Base-by-base conservation (phyloP, 2,113 vertebrate genomes). In the Sialia sialis region DNA sequence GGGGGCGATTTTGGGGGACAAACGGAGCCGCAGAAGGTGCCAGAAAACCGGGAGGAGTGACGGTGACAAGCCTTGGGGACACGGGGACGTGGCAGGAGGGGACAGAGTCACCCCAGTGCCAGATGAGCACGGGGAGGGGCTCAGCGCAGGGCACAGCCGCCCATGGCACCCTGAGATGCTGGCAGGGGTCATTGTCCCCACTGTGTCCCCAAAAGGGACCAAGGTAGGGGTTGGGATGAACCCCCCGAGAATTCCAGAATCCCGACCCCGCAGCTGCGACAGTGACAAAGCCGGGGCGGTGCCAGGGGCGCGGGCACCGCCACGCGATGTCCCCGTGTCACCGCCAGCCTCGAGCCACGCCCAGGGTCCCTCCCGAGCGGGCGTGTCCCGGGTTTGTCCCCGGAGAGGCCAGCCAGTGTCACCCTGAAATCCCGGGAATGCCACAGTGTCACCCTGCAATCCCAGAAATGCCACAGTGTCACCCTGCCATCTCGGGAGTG, bases 341-440 rank as follows among this genome's bases (percentile, higher is more conserved):
- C 48, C 4, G 36, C 66, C 9, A 3, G 48, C 13, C 23, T 23
- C 23, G 39, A 25, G 34, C 21, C 4, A 1, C 43, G 2, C 41
- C 1, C 52, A 1, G 0, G 34, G 27, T 4, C 39, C 66, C 19
- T 7, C 55, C 56, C 0, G 18, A 43, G 62, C 21, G 4, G 9
- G 41, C 6, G 0, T 2, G 36, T 17, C 48, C 48, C 19, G 43
- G 18, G 43, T 44, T 44, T 44, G 43, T 19, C 43, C 43, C 43
- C 22, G 22, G 48, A 14, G 26, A 51, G 26, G 48, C 25, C 48
- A 49, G 5, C 30, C 21, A 0, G 10, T 13, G 30, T 7, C 22
- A 26, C 4, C 8, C 30, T 0, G 1, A 2, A 2, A 1, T 55
- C 29, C 38, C 0, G 0, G 38, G 30, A 8, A 22, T 27, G 39